Conservation (phyloP, 2,797 vertebrate genomes). For the Ficedula albicollis region DNA sequence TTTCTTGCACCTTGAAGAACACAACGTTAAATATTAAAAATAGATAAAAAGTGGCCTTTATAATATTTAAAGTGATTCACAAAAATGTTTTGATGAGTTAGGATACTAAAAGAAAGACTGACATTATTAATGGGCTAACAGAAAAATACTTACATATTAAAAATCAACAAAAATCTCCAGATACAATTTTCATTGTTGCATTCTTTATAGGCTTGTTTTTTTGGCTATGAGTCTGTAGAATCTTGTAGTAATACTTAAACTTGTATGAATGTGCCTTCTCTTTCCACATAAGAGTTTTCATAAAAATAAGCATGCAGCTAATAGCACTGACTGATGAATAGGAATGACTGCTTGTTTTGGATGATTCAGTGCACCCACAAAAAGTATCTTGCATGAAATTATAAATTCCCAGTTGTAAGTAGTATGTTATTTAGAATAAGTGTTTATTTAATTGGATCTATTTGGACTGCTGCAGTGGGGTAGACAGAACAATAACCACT, state of each 20-base stretch:
- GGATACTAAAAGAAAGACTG: neutral
- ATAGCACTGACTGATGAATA: neutral
- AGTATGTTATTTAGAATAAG: neutral
- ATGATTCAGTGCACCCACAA: neutral
- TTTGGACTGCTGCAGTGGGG: neutral
- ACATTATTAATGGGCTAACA: neutral
- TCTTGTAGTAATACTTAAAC: neutral
- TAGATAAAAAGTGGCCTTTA: neutral
- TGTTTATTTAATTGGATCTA: neutral
- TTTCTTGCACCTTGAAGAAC: neutral
- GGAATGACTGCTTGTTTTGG: neutral
- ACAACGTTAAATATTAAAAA: neutral
- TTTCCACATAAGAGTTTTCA: neutral
- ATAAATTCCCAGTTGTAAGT: neutral
- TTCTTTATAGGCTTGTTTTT: neutral
- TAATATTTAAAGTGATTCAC: neutral
- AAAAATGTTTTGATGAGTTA: neutral
- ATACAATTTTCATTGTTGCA: neutral
- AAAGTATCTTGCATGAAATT: neutral
- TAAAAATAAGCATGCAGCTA: neutral
- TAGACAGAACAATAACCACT: neutral
- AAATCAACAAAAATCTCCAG: neutral
- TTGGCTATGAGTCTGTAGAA: neutral
- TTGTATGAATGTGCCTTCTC: neutral
- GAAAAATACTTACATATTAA: neutral